Percentiles rank a stretch among this genome's conserved stretches.
Evolutionary conservation across 2,888 invertebrate species (phyloP).

Genomic region (Cephalotes varians): DNA sequence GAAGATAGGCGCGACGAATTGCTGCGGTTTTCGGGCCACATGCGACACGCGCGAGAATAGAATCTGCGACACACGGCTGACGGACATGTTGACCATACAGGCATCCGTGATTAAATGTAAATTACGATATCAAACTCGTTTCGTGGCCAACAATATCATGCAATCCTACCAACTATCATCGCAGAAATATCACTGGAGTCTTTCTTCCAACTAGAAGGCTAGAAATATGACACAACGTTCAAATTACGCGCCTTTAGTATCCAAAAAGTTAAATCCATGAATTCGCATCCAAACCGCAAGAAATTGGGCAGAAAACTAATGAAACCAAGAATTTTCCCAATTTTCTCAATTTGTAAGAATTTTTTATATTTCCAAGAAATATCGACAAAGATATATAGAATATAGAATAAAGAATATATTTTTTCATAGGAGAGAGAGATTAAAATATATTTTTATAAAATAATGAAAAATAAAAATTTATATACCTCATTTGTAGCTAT

Average conservation of each 20-base stretch:
- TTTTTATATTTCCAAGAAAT: too few relatives aligned
- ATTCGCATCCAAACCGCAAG: too few relatives aligned
- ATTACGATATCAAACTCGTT: not conserved
- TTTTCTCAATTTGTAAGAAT: too few relatives aligned
- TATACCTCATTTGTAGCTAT: too few relatives aligned
- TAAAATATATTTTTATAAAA: not conserved
- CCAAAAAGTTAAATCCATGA: too few relatives aligned
- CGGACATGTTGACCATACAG: conserved; percentile 71
- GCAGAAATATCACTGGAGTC: not conserved
- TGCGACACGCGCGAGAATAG: conserved; percentile 55
- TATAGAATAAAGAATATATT: too few relatives aligned
- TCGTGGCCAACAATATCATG: not conserved
- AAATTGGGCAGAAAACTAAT: too few relatives aligned
- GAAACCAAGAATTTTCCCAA: too few relatives aligned
- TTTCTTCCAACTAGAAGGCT: not conserved
- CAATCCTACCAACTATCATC: conserved; percentile 24
- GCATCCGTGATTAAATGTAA: not conserved
- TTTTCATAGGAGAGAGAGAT: too few relatives aligned
- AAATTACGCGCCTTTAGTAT: too few relatives aligned
- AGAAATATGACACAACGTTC: too few relatives aligned
- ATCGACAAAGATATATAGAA: too few relatives aligned
- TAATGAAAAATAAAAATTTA: not conserved
- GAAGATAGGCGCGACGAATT: conserved; percentile 62
- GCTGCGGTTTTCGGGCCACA: conserved; percentile 57
- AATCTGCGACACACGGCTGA: conserved; percentile 62